phyloP scores from a whole-genome alignment of 2,113 vertebrate genomes.

The Vulpes ferrilata region DNA sequence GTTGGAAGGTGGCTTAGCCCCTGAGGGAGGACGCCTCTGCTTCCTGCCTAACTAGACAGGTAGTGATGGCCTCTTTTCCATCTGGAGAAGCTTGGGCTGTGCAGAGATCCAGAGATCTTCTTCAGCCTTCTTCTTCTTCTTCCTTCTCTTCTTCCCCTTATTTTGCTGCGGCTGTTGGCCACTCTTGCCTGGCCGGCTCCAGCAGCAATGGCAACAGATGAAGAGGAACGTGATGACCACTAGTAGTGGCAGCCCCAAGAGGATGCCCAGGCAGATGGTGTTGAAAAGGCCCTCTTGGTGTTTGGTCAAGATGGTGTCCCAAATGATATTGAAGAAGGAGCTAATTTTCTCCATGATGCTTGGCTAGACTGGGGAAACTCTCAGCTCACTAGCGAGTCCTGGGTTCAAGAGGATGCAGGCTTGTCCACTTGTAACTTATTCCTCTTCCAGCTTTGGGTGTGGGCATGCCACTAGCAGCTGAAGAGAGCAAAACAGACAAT shows the following conservation, averaged over 20 bases:
- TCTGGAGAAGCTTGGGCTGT: constrained; percentile 91
- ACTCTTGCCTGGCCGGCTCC: constrained; percentile 77
- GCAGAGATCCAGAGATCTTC: constrained; percentile 98
- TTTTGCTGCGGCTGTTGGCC: constrained; percentile 80
- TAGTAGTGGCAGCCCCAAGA: constrained; percentile 91
- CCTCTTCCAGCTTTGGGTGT: constrained; percentile 36
- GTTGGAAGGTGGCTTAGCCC: constrained; percentile 42
- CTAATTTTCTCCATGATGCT: constrained; percentile 87
- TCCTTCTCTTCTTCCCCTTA: constrained; percentile 92
- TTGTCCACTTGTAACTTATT: background rate
- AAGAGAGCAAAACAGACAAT: background rate
- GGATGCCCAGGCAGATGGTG: constrained; percentile 92
- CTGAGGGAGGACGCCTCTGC: background rate
- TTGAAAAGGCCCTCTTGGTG: constrained; percentile 94
- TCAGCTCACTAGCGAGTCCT: background rate
- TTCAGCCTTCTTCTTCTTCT: constrained; percentile 81
- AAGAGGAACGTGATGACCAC: constrained; percentile 89
- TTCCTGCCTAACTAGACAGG: constrained; percentile 81
- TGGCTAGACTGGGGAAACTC: background rate
- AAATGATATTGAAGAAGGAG: constrained; percentile 91
- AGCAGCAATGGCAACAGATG: constrained; percentile 96
- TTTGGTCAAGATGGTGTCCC: constrained; percentile 90
- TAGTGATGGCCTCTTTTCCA: constrained; percentile 91
- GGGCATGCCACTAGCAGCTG: constrained; percentile 48
- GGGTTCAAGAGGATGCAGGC: background rate